phyloP scores from a whole-genome alignment of 2,888 invertebrate genomes.

The Helobdella robusta region DNA sequence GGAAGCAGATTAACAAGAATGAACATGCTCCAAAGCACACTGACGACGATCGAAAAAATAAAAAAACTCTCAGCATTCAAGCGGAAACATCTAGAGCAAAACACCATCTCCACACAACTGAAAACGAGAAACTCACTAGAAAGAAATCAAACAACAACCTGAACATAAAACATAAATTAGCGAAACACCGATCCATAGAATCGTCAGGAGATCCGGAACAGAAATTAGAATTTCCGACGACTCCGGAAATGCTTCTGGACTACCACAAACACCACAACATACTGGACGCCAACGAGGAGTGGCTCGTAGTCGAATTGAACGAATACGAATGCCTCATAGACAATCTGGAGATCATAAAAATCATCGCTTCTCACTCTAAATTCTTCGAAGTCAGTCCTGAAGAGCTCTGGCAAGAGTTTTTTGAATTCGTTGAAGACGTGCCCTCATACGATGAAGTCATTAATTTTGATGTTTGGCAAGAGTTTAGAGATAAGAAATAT shows the following conservation, averaged over 20 bases:
- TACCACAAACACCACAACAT: conserved; percentile 35
- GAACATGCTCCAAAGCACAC: too few species aligned
- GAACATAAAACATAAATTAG: too few species aligned
- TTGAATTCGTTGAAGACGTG: conserved; percentile 35
- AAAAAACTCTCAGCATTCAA: too few species aligned
- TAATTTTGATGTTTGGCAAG: conserved; percentile 37
- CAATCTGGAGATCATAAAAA: conserved; percentile 30
- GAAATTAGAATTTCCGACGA: conserved; percentile 32
- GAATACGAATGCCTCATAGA: conserved; percentile 37
- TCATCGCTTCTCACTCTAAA: conserved; percentile 36
- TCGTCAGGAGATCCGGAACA: too few species aligned
- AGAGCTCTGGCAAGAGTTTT: conserved; percentile 36
- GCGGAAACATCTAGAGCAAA: too few species aligned
- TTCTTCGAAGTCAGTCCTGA: conserved; percentile 36
- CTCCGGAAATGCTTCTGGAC: conserved; percentile 35
- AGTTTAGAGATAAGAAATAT: conserved; percentile 36
- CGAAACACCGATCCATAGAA: too few species aligned
- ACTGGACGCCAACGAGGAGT: conserved; percentile 35
- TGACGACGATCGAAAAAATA: too few species aligned
- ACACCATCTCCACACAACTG: too few species aligned
- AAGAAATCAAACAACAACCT: too few species aligned
- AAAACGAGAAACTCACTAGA: too few species aligned
- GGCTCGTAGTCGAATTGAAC: conserved; percentile 36
- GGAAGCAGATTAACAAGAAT: too few species aligned
- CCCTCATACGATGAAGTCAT: conserved; percentile 36